Base-by-base conservation (phyloP, 1,140 invertebrate genomes). In the Fopius arisanus region DNA sequence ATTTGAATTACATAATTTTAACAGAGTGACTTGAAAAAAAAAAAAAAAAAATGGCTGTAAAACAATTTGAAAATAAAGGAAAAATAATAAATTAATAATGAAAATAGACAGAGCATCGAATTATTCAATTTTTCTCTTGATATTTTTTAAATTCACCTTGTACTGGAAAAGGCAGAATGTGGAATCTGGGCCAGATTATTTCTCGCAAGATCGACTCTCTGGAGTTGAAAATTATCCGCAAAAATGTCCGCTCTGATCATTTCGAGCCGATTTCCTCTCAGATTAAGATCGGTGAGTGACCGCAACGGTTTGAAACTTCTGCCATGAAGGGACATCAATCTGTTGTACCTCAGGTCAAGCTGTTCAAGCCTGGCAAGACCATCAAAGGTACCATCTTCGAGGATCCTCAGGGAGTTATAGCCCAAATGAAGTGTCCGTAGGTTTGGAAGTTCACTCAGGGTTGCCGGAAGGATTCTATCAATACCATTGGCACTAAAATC, bases 401-500 rank as follows among this genome's bases (percentile, higher is more conserved):
- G 78, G 41, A 91, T 85, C 67, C 91, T 90, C n/a, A 96, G 78
- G 0, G 91, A 89, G 82, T 96, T 98, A 70, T 93, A 91, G n/a
- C 92, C 92, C 40, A 97, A 85, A 81, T 93, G 93, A 3, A 97
- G 84, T 77, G 92, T 90, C 65, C 91, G 90, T 72, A 98, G 84
- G 78, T 92, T 92, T 0, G 90, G 89, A 33, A 97, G 84, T 43
- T 92, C 91, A 68, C 89, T 90, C 70, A 96, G 89, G 0, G 89
- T 88, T n/a, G 90, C 91, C 2, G 91, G 87, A 0, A 90, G 86
- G 29, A 97, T 89, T 79, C 90, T 90, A 79, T 93, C 91, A 28
- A 97, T 92, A 0, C 91, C 91, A 85, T 97, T 97, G 16, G 90
- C 90, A 19, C 93, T 93, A 16, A 96, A 86, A 83, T 96, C 95